Base-by-base conservation (phyloP, 2,797 vertebrate genomes). In the Argya squamiceps region DNA sequence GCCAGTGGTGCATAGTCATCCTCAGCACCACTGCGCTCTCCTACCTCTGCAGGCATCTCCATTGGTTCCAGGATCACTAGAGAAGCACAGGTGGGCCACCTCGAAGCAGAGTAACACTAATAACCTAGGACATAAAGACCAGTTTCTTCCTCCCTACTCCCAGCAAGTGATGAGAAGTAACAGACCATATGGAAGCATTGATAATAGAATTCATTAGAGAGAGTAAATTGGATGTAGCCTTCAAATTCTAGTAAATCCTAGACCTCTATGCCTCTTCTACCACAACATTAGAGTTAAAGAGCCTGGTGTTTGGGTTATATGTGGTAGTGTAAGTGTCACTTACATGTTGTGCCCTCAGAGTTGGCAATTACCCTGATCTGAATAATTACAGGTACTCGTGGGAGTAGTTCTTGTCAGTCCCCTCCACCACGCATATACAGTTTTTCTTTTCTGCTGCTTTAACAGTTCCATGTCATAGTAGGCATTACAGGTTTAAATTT, bases 401-500 rank as follows among this genome's bases (percentile, higher is more conserved):
- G 12, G 46, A 30, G 16, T 16, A 56, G 20, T 27, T 32, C 27
- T 37, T 63, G 11, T 60, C 56, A 56, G 22, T 46, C 15, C 17
- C 21, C 29, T 36, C 11, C 7, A 8, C 18, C 10, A 6, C 2
- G 15, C 1, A 0, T 69, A 52, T 41, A n/a, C 11, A 12, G 8
- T 10, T 37, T 30, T 71, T 19, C 7, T 63, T 30, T n/a, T 37
- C 43, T 56, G 2, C 69, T 60, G 7, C 14, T 73, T 56, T 34
- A 85, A 44, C 29, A 39, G 20, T 53, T 37, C 29, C 16, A 27
- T 34, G 12, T 64, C 41, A 39, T 20, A 59, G 37, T 18, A 79
- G 16, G 12, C 12, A 49, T 47, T 56, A 26, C 6, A 71, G n/a
- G 6, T 46, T 50, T 62, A 36, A 58, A 68, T 68, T 83, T 80